Evolutionary conservation across 2,797 vertebrate species (phyloP).

Genomic region (Cynodonichthys magdalenae): DNA sequence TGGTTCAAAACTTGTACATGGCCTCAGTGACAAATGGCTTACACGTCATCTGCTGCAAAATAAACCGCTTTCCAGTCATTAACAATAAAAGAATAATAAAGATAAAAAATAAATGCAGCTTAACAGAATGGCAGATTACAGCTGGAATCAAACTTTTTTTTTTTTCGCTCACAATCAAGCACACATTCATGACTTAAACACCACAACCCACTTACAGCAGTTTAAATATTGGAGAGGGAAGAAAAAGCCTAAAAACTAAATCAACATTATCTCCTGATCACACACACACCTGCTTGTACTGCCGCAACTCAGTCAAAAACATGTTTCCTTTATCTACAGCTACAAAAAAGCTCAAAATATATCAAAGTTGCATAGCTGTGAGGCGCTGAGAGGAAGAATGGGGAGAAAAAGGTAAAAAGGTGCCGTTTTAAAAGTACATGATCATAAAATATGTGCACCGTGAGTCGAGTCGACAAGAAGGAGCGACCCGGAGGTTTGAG

Average conservation of each 20-base stretch:
- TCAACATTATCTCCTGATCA: constrained; percentile 53
- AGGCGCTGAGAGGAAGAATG: constrained; percentile 61
- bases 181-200: constrained; percentile 36
- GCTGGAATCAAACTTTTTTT: constrained; percentile 26
- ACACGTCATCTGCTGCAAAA: constrained; percentile 33
- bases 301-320: constrained; percentile 1
- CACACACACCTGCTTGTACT: not conserved
- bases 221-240: constrained; percentile 58
- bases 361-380: constrained; percentile 76
- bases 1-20: constrained; percentile 46
- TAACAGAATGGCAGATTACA: constrained; percentile 20
- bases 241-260: constrained; percentile 47
- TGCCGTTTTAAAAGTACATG: constrained; percentile 50
- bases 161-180: constrained; percentile 46
- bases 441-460: constrained; percentile 53
- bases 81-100: constrained; percentile 23
- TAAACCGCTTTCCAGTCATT: constrained; percentile 43
- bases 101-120: constrained; percentile 36
- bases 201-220: constrained; percentile 62
- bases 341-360: constrained; percentile 47
- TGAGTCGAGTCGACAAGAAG: constrained; percentile 21
- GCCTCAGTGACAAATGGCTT: constrained; percentile 49
- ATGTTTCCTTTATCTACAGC: constrained; percentile 31
- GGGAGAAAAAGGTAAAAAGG: constrained; percentile 27
- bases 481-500: constrained; percentile 24